phyloP scores from a whole-genome alignment of 2,797 vertebrate genomes.

The Tiaroga cobitis region DNA sequence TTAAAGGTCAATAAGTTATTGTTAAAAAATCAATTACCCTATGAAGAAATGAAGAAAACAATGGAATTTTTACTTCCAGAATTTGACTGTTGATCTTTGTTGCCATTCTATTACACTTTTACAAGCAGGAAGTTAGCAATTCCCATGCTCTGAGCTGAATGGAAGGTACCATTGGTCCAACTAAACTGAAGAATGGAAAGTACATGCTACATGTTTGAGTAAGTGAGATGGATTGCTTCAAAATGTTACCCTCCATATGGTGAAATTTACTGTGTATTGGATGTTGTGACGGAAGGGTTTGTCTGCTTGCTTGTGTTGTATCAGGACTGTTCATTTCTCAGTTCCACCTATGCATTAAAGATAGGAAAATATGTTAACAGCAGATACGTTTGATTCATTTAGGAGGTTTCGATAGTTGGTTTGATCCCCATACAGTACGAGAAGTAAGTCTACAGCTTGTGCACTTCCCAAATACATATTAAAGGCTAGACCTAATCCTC shows the following conservation, averaged over 20 bases:
- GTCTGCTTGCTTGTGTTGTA: slow-evolving; percentile 23
- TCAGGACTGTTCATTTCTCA: not conserved
- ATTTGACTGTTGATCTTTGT: not conserved
- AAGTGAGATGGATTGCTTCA: slow-evolving; percentile 17
- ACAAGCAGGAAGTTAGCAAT: not conserved
- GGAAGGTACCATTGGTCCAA: not conserved
- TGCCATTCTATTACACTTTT: not conserved
- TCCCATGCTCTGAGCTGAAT: not conserved
- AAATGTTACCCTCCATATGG: slow-evolving; percentile 28
- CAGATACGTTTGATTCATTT: not conserved
- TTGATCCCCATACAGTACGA: slow-evolving; percentile 49
- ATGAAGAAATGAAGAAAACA: too few relatives aligned
- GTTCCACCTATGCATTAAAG: not conserved
- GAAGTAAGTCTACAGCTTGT: slow-evolving; percentile 35
- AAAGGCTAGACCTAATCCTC: slow-evolving; percentile 62
- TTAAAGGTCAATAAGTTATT: too few relatives aligned
- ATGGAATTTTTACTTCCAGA: too few relatives aligned
- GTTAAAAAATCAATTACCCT: too few relatives aligned
- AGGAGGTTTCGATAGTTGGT: slow-evolving; percentile 38
- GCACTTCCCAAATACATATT: slow-evolving; percentile 57
- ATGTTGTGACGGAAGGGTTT: slow-evolving; percentile 44
- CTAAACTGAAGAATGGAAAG: not conserved
- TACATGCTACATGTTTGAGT: not conserved
- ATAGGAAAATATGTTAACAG: not conserved
- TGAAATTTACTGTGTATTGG: slow-evolving; percentile 60